Percentiles rank a stretch among this genome's conserved stretches.
phyloP scores from a whole-genome alignment of 2,113 vertebrate genomes.

The Synodontis membranacea region DNA sequence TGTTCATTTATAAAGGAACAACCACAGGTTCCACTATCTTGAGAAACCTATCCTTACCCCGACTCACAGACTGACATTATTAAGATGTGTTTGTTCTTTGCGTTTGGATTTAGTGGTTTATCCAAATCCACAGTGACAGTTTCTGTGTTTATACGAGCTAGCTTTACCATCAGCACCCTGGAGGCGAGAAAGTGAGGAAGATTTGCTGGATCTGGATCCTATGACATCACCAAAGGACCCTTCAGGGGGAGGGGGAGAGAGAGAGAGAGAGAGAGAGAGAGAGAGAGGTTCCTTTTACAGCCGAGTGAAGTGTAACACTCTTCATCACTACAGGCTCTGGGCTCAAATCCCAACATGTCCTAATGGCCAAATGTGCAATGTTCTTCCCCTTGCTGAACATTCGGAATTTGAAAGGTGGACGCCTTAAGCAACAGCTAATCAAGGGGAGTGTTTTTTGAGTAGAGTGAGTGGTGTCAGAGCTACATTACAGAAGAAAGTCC shows the following conservation, averaged over 20 bases:
- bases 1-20: neutral
- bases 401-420: neutral
- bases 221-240: slow-evolving; percentile 45
- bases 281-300: slow-evolving; percentile 10
- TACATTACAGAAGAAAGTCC: slow-evolving; percentile 3
- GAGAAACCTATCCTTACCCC: neutral
- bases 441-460: neutral
- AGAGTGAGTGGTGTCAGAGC: neutral
- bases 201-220: slow-evolving; percentile 6
- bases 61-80: neutral
- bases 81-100: neutral
- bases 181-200: neutral
- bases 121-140: neutral
- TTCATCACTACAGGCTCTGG: neutral
- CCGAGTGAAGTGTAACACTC: slow-evolving; percentile 7
- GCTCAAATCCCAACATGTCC: slow-evolving; percentile 18
- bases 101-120: neutral
- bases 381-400: neutral
- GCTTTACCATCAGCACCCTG: neutral
- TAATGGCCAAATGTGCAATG: neutral
- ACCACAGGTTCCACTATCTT: neutral
- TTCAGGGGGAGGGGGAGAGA: slow-evolving; percentile 3
- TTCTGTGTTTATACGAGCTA: neutral
- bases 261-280: slow-evolving; percentile 11
- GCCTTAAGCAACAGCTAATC: neutral